These are phyloP conservation scores for Procambarus virginalis DNA, from an alignment of 1,140 invertebrate genomes.

Conservation along the genomic window DNA sequence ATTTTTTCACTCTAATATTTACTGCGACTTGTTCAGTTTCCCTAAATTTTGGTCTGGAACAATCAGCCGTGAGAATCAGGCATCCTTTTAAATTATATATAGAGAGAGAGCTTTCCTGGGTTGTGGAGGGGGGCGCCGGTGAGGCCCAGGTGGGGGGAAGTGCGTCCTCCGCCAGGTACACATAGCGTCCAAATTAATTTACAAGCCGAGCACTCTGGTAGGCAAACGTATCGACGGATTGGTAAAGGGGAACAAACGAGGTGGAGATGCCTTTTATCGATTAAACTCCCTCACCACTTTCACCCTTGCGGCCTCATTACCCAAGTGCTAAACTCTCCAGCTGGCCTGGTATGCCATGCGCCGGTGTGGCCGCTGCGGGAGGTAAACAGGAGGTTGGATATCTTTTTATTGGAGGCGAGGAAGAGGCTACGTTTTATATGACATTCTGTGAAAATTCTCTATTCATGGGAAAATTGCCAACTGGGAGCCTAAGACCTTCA, in stretches of 20 bases:
- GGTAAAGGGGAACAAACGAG: constrained; percentile 47
- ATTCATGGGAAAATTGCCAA: constrained; percentile 63
- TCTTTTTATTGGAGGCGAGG: constrained; percentile 61
- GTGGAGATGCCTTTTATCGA: constrained; percentile 34
- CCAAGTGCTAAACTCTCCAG: constrained; percentile 23
- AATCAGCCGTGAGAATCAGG: neutral
- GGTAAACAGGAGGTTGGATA: constrained; percentile 57
- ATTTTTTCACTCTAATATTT: too few relatives aligned
- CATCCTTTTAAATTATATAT: neutral
- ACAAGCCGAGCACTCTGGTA: constrained; percentile 43
- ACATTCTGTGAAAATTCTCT: constrained; percentile 48
- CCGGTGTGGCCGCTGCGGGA: constrained; percentile 3
- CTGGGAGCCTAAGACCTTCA: constrained; percentile 51
- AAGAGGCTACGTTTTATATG: constrained; percentile 60
- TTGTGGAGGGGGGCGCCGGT: neutral
- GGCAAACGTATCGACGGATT: constrained; percentile 59
- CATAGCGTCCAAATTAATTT: constrained; percentile 52
- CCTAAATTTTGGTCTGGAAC: neutral
- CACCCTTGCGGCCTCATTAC: constrained; percentile 40
- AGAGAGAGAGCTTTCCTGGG: neutral
- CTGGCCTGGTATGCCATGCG: neutral
- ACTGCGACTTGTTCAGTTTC: too few relatives aligned
- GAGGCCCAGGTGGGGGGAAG: neutral
- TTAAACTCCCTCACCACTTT: constrained; percentile 4
- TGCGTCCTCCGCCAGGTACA: constrained; percentile 17